A percentile compares a stretch with the other conserved stretches of the same genome.
Conservation (phyloP, 2,888 invertebrate genomes). For the Incurvaria masculella region DNA sequence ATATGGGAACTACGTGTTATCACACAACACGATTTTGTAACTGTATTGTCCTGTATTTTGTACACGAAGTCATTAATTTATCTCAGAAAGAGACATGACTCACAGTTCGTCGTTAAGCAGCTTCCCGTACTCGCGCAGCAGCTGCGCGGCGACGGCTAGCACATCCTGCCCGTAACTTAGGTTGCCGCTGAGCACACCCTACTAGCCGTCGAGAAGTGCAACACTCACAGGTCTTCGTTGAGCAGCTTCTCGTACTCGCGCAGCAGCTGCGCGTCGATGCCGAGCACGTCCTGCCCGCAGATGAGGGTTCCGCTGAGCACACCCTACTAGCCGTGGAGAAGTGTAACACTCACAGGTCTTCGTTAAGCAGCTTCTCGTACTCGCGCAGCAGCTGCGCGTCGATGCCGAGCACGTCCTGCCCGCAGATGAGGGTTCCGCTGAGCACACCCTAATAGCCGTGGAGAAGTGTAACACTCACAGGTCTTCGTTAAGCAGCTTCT, state of each 20-base stretch:
- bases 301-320: conserved; percentile 80
- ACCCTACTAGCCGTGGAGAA: no score
- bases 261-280: conserved; percentile 74
- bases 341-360: conserved; percentile 45
- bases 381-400: conserved; percentile 70
- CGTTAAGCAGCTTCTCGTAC: conserved; percentile 62
- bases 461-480: conserved; percentile 36
- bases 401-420: conserved; percentile 81
- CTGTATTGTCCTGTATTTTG: no score
- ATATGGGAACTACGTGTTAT: no score
- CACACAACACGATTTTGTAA: no score
- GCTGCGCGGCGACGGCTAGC: conserved; percentile 75
- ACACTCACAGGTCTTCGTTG: conserved; percentile 45
- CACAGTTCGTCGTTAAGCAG: conserved; percentile 46
- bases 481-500: conserved; percentile 55
- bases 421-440: conserved; percentile 81
- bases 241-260: conserved; percentile 67
- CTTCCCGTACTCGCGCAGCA: conserved; percentile 73
- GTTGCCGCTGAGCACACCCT: conserved; percentile 79
- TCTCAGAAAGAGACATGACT: no score
- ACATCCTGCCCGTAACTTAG: conserved; percentile 82
- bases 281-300: conserved; percentile 81
- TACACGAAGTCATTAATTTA: no score
- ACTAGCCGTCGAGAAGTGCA: no score
- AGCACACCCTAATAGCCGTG: no score